phyloP scores from a whole-genome alignment of 2,113 vertebrate genomes.

The Morone saxatilis region DNA sequence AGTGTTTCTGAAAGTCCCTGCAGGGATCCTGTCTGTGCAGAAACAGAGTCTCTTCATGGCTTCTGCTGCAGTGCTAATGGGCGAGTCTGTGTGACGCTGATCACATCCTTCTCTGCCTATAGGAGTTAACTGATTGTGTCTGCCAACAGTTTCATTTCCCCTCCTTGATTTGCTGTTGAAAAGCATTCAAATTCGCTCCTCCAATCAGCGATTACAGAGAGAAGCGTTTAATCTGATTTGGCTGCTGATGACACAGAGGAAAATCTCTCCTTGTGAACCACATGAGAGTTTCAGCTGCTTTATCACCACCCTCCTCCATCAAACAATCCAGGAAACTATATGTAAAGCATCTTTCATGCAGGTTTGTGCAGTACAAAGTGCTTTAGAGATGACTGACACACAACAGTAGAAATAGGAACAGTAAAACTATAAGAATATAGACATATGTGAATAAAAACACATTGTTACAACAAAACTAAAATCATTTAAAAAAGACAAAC shows the following conservation, averaged over 20 bases:
- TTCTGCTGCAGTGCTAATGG: slow-evolving; percentile 15
- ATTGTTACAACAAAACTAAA: background rate
- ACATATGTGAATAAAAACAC: background rate
- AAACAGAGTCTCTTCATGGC: slow-evolving; percentile 11
- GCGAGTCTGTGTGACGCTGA: slow-evolving; percentile 14
- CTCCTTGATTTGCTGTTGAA: slow-evolving; percentile 52
- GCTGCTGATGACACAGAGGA: slow-evolving; percentile 9
- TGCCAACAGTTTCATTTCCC: slow-evolving; percentile 19
- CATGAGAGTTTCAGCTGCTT: background rate
- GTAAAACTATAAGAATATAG: background rate
- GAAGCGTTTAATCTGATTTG: background rate
- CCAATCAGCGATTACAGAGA: background rate
- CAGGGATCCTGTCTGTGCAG: slow-evolving; percentile 11
- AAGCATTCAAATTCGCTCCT: slow-evolving; percentile 29
- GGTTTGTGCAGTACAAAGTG: background rate
- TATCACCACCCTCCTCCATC: background rate
- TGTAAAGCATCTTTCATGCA: background rate
- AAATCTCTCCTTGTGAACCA: slow-evolving; percentile 1
- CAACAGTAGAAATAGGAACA: background rate
- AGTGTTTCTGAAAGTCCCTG: slow-evolving; percentile 19
- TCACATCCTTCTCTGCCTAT: slow-evolving; percentile 9
- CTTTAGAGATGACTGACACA: background rate
- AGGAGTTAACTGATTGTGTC: slow-evolving; percentile 30
- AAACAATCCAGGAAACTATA: background rate
- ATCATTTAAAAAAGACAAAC: background rate